A percentile compares a stretch with the other conserved stretches of the same genome.
phyloP scores from a whole-genome alignment of 2,113 vertebrate species.

The Raja brachyura region DNA sequence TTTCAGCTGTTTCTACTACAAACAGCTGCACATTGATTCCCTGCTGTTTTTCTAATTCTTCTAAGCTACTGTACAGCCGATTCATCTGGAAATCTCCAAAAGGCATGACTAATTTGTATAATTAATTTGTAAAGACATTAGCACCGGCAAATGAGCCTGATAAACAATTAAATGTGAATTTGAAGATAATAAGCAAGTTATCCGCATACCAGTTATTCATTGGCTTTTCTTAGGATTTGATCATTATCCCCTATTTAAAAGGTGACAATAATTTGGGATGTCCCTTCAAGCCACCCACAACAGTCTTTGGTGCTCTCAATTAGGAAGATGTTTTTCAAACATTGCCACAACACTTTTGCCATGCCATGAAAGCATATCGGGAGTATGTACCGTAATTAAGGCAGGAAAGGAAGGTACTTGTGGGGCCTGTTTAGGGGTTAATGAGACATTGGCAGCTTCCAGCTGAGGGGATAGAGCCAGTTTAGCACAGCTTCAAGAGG shows the following conservation, averaged over 20 bases:
- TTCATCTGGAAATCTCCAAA: constrained; percentile 82
- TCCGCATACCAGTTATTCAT: constrained; percentile 89
- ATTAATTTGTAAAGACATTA: constrained; percentile 99
- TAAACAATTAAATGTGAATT: constrained; percentile 93
- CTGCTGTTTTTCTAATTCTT: constrained; percentile 92
- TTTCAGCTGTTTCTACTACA: constrained; percentile 53
- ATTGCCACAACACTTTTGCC: constrained; percentile 69
- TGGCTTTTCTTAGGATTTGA: constrained; percentile 83
- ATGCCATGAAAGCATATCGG: constrained; percentile 67
- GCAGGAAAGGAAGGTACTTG: constrained; percentile 81
- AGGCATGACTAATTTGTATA: constrained; percentile 97
- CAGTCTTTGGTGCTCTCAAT: constrained; percentile 83
- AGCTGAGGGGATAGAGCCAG: constrained; percentile 78
- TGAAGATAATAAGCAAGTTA: constrained; percentile 86
- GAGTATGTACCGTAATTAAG: constrained; percentile 75
- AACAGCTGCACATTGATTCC: constrained; percentile 79
- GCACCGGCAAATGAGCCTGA: constrained; percentile 89
- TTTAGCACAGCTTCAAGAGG: constrained; percentile 91
- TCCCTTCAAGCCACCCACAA: constrained; percentile 75
- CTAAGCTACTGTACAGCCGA: constrained; percentile 74
- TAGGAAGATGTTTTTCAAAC: constrained; percentile 71
- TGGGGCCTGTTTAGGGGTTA: constrained; percentile 99
- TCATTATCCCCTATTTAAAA: constrained; percentile 76
- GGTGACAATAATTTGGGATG: constrained; percentile 79
- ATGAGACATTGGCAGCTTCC: constrained; percentile 98